Base-by-base conservation (phyloP, 2,888 invertebrate species). In the Tethea ocularis region DNA sequence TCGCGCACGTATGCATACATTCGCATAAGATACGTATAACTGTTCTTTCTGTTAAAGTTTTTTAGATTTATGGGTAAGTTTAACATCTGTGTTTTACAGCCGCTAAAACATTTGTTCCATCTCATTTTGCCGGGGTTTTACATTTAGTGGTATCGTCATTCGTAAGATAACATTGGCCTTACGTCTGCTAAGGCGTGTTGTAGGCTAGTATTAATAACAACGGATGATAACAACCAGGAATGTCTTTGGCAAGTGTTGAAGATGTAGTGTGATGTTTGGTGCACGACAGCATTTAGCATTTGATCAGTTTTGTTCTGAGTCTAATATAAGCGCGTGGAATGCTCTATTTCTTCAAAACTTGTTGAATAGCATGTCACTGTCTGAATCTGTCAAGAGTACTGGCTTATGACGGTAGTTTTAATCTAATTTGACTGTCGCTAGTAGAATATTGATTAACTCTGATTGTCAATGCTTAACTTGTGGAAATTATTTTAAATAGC, bases 21-120 rank as follows among this genome's bases (percentile, higher is more conserved):
- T 56, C 60, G 15, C 57, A 54, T n/a, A 51, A 52, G 61, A 52
- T 61, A 59, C 61, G 58, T 60, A 66, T 71, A 66, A 64, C 60
- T 60, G n/a, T 62, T 61, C 57, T 70, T 68, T 71, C 63, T 60
- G 46, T 59, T 67, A 72, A 68, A 61, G 58, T 61, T 59, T 53
- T 52, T 60, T 66, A 68, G 65, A 69, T 74, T 72, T 65, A 68
- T 75, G 72, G 65, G 62, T 69, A 71, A 66, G 67, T 68, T 57
- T 58, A 71, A 73, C 77, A 78, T 72, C 72, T 79, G 79, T 69
- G 64, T 64, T 75, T 76, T 33, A 59, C 64, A 57, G 51, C 54
- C 57, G 63, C 56, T 41, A 41, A 57, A 54, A 60, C 51, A 57
- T 53, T 29, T 53, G 53, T 53, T 17, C 53, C 53, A 53, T 53